Evolutionary conservation across 2,797 vertebrate genomes (phyloP), one percentile per base, ranked within the genome.

Genomic region (Takifugu rubripes): DNA sequence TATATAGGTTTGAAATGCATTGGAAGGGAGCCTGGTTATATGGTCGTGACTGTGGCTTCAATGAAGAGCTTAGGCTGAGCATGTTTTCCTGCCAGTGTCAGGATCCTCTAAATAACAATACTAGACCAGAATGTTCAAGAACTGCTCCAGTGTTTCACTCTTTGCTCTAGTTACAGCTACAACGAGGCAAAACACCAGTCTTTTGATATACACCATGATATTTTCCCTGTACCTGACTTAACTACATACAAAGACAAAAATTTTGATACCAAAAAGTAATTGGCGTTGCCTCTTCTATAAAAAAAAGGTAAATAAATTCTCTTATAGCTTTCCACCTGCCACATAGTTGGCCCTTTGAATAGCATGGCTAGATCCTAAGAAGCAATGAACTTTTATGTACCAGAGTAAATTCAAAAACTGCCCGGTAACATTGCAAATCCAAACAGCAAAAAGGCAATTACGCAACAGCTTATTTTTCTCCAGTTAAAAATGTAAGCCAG

Each of bases 31-130:
- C 83, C 75, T 31, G 68, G 69, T 66, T 69, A 52, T 63, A 68
- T 55, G 66, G 72, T 85, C 75, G 79, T 85, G 84, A 88, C 84
- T 84, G 78, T 1, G 43, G 75, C 73, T 75, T 75, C 70, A 84
- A 77, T 68, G 67, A 70, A 56, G 49, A 77, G 62, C 72, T 1
- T 21, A 59, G 59, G 65, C 63, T 47, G 55, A 61, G 74, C 59
- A 64, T 17, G 12, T 70, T 52, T 75, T 81, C 58, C 56, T 63
- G 64, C 67, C 73, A 78, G 82, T 62, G 63, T 73, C 51, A 59
- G 52, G 61, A 75, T 71, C 60, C 66, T 46, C 55, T 73, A 62
- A 72, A 81, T 71, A 61, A n/a, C 7, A n/a, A 21, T 21, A 21
- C 17, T 46, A n/a, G 17, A 9, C 17, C 16, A 46, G 17, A 21